Percentiles rank a stretch among this genome's conserved stretches.
Evolutionary conservation across 2,888 invertebrate species (phyloP).

Genomic region (Cheilosia vulpina): DNA sequence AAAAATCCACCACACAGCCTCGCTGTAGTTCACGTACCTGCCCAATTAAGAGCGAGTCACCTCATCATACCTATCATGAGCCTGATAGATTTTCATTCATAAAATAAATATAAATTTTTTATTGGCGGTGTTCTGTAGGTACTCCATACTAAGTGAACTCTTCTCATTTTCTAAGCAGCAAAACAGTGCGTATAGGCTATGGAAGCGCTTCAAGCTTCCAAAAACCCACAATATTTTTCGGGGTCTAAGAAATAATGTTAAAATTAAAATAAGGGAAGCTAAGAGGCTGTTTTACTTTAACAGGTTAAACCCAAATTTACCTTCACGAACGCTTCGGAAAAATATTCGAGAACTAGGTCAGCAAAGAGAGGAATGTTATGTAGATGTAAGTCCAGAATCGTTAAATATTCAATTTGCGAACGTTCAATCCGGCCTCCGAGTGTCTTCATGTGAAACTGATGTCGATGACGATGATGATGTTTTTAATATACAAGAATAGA

Average conservation of each 20-base stretch:
- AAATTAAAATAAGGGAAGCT: background rate
- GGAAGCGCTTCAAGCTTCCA: slow-evolving; percentile 1
- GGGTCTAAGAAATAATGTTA: background rate
- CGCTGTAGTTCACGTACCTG: too few species aligned
- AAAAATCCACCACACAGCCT: too few species aligned
- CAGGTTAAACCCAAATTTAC: background rate
- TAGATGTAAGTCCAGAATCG: background rate
- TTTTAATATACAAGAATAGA: background rate
- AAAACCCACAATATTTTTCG: background rate
- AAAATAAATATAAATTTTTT: too few species aligned
- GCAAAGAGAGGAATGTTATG: background rate
- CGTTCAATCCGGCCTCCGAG: background rate
- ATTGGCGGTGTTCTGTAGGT: too few species aligned
- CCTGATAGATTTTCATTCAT: too few species aligned
- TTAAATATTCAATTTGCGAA: background rate
- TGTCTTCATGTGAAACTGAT: too few species aligned
- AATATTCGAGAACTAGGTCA: background rate
- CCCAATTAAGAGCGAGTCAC: too few species aligned
- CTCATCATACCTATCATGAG: too few species aligned
- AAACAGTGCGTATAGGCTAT: background rate
- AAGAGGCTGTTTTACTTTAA: too few species aligned
- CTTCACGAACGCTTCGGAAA: too few species aligned
- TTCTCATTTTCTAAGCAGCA: too few species aligned
- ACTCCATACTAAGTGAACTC: too few species aligned
- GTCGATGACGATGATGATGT: background rate